Conservation (phyloP, 2,797 vertebrate genomes). For the Pangasius sanitwongsei region DNA sequence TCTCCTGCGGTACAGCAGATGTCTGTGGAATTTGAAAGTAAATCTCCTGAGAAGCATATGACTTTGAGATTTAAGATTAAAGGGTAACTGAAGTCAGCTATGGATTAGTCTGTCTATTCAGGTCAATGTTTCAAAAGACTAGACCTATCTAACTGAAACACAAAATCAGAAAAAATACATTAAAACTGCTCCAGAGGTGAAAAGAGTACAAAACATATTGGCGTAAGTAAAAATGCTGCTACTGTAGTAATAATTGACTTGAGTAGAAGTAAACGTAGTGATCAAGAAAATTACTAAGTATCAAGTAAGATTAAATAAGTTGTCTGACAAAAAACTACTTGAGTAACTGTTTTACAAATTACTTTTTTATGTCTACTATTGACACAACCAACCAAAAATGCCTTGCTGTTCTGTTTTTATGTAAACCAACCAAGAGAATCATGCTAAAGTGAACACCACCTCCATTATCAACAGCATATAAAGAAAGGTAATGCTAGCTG, state of each 20-base stretch:
- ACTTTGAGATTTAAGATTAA: constrained; percentile 25
- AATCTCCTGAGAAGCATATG: constrained; percentile 12
- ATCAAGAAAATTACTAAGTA: not conserved
- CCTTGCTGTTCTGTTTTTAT: not conserved
- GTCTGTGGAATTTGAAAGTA: constrained; percentile 8
- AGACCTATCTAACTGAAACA: not conserved
- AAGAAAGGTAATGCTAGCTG: not conserved
- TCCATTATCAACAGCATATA: not conserved
- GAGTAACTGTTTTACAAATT: not conserved
- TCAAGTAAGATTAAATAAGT: not conserved
- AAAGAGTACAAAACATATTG: not conserved
- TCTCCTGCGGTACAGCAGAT: not conserved
- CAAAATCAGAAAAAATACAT: not conserved
- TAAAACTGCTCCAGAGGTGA: not conserved
- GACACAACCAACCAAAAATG: not conserved
- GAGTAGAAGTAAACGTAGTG: not conserved
- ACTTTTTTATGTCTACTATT: not conserved
- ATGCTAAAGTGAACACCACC: not conserved
- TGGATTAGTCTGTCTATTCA: constrained; percentile 7
- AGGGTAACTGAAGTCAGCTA: constrained; percentile 9
- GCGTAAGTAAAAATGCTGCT: not conserved
- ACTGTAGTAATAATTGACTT: not conserved
- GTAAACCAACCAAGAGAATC: not conserved
- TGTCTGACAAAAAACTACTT: not conserved
- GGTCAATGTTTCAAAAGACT: constrained; percentile 1